A percentile compares a stretch with the other conserved stretches of the same genome.
Evolutionary conservation across 2,888 invertebrate species (phyloP).

Genomic region (Nasonovia ribisnigri): DNA sequence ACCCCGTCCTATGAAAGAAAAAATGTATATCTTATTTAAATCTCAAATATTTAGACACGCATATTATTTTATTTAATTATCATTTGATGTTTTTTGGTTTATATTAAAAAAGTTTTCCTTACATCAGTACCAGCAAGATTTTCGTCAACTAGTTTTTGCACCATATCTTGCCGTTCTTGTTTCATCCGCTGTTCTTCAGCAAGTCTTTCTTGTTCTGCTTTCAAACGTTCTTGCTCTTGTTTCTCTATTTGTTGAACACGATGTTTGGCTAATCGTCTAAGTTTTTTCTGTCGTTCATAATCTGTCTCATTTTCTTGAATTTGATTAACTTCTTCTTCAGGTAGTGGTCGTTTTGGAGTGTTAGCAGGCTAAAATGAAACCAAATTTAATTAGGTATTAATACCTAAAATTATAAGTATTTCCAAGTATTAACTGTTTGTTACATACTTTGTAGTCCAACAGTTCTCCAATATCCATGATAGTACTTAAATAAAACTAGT

Average conservation of each 20-base stretch:
- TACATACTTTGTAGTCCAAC: conserved; percentile 74
- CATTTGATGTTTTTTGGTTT: not conserved
- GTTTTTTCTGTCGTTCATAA: conserved; percentile 70
- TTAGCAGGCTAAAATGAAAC: conserved; percentile 79
- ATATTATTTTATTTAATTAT: not conserved
- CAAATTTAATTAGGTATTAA: conserved; percentile 19
- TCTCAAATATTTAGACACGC: not conserved
- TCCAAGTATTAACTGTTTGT: not conserved
- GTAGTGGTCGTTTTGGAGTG: conserved; percentile 80
- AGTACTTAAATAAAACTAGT: not conserved
- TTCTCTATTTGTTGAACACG: conserved; percentile 67
- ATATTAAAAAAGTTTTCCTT: not conserved
- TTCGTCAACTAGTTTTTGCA: conserved; percentile 61
- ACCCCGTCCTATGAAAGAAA: conserved; percentile 77
- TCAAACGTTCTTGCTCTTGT: conserved; percentile 66
- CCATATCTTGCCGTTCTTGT: conserved; percentile 63
- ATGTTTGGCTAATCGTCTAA: conserved; percentile 69
- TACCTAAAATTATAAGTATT: conserved; percentile 23
- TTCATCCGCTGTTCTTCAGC: conserved; percentile 59
- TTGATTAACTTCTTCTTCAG: conserved; percentile 76
- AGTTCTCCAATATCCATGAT: conserved; percentile 75
- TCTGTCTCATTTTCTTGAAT: conserved; percentile 76
- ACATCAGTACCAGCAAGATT: conserved; percentile 53
- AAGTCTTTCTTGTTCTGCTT: conserved; percentile 63
- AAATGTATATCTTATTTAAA: not conserved